Conservation (phyloP, 2,888 invertebrate species). For the Apantesis nais region DNA sequence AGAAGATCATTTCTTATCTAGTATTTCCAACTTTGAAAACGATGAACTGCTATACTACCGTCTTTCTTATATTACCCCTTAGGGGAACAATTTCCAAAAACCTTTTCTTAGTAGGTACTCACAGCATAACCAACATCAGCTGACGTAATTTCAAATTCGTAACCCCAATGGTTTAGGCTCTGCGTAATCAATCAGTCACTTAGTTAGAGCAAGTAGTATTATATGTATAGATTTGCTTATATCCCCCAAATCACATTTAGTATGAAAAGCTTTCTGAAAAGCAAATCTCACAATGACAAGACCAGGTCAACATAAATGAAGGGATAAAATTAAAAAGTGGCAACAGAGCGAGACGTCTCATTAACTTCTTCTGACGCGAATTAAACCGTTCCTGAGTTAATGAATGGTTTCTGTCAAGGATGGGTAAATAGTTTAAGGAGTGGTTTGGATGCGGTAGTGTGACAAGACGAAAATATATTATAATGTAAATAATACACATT, state of each 20-base stretch:
- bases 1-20: too few relatives aligned
- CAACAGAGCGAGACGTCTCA: conserved; percentile 67
- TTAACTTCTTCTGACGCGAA: conserved; percentile 79
- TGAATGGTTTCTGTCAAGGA: conserved; percentile 65
- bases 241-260: not conserved
- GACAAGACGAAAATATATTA: not conserved
- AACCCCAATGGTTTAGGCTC: too few relatives aligned
- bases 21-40: too few relatives aligned
- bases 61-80: too few relatives aligned
- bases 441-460: conserved; percentile 54
- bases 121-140: too few relatives aligned
- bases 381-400: conserved; percentile 80
- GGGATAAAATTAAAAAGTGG: conserved; percentile 80
- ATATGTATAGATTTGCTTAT: not conserved
- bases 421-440: conserved; percentile 3
- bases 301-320: conserved; percentile 55
- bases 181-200: too few relatives aligned
- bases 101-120: too few relatives aligned
- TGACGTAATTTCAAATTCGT: too few relatives aligned
- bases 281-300: conserved; percentile 17
- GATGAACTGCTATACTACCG: too few relatives aligned
- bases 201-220: not conserved
- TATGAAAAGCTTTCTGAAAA: not conserved
- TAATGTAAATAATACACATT: too few relatives aligned
- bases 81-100: too few relatives aligned